Conservation (phyloP, 2,888 invertebrate genomes). For the Scrobipalpa atriplicella region DNA sequence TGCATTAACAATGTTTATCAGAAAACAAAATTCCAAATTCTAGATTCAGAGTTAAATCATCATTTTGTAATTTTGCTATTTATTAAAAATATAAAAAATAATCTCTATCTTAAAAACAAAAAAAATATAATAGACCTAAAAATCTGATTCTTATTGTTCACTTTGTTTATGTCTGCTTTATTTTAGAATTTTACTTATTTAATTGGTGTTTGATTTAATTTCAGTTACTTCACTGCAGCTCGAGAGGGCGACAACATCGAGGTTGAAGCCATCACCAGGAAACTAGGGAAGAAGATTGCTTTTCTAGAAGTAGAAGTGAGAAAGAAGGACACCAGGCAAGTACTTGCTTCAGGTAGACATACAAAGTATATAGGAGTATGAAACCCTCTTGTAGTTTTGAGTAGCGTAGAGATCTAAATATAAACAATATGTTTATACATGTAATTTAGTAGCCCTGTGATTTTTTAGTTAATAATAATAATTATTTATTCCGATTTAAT, state of each 20-base stretch:
- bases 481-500: background rate
- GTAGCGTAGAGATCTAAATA: background rate
- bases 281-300: constrained; percentile 90
- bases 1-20: too few relatives aligned
- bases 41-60: too few relatives aligned
- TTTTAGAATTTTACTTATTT: background rate
- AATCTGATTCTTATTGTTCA: background rate
- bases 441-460: too few relatives aligned
- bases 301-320: constrained; percentile 91
- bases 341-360: constrained; percentile 92
- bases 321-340: constrained; percentile 87
- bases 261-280: constrained; percentile 90
- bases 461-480: background rate
- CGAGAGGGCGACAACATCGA: constrained; percentile 89
- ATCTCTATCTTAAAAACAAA: too few relatives aligned
- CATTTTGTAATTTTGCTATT: too few relatives aligned
- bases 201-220: background rate
- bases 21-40: too few relatives aligned
- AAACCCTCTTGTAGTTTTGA: constrained; percentile 20
- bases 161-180: background rate
- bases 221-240: constrained; percentile 90
- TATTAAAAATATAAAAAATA: too few relatives aligned
- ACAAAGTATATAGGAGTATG: constrained; percentile 86
- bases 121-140: too few relatives aligned
- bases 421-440: background rate